These are phyloP conservation scores for Enteromius radiatus DNA, from an alignment of 2,797 vertebrate genomes.

Conservation along the genomic window DNA sequence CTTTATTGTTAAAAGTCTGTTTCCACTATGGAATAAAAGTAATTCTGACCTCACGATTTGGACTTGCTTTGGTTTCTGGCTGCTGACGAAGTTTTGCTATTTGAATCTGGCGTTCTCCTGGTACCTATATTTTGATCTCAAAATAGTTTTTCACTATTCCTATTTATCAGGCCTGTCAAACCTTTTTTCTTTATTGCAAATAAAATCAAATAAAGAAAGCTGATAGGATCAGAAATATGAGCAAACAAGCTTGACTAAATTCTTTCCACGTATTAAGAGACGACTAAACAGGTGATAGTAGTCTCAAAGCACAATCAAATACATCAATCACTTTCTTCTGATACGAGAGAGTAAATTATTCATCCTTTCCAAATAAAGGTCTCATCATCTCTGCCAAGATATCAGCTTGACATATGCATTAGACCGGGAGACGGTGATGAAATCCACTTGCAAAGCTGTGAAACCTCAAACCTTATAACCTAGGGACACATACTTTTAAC, in stretches of 20 bases:
- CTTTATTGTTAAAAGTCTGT: too few relatives aligned
- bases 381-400: conserved; percentile 34
- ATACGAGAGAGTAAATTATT: conserved; percentile 27
- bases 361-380: conserved; percentile 42
- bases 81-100: neutral
- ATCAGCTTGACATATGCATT: conserved; percentile 38
- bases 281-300: conserved; percentile 17
- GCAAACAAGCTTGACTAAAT: neutral
- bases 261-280: neutral
- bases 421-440: conserved; percentile 42
- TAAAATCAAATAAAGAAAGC: conserved; percentile 3
- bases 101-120: neutral
- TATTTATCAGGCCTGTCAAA: neutral
- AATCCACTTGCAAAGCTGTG: conserved; percentile 44
- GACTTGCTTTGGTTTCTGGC: too few relatives aligned
- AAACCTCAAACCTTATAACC: conserved; percentile 42
- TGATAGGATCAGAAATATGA: neutral
- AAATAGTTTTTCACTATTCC: neutral
- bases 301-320: conserved; percentile 14
- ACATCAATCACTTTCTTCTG: conserved; percentile 37
- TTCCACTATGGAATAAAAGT: too few relatives aligned
- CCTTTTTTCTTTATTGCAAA: neutral
- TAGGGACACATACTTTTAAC: conserved; percentile 28
- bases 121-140: neutral
- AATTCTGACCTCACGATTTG: too few relatives aligned